Evolutionary conservation across 1,140 invertebrate species (phyloP).

Genomic region (Hycleus phaleratus): DNA sequence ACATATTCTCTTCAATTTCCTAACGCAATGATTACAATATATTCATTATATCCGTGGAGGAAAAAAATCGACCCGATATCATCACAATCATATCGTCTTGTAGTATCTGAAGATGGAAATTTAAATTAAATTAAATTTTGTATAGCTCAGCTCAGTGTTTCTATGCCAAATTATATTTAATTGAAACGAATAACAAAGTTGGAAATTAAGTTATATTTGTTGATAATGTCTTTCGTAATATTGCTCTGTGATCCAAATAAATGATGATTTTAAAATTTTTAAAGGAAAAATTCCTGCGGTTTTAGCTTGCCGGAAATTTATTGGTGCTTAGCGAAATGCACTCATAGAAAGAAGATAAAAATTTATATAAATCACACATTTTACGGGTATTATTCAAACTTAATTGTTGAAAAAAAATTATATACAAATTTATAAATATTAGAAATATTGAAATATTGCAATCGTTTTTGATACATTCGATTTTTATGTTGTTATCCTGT

Average conservation of each 20-base stretch:
- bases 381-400: slow-evolving; percentile 12
- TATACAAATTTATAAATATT: background rate
- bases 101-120: too few species aligned
- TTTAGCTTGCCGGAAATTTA: slow-evolving; percentile 9
- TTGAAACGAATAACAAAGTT: too few species aligned
- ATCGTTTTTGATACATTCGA: slow-evolving; percentile 10
- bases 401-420: slow-evolving; percentile 5
- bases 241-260: slow-evolving; percentile 14
- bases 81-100: slow-evolving; percentile 4
- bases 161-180: too few species aligned
- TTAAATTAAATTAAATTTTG: too few species aligned
- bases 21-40: slow-evolving; percentile 8
- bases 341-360: background rate
- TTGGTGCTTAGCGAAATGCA: slow-evolving; percentile 13
- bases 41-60: slow-evolving; percentile 27
- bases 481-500: background rate
- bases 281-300: background rate
- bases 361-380: slow-evolving; percentile 2
- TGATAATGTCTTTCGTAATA: slow-evolving; percentile 12
- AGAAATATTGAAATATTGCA: too few species aligned
- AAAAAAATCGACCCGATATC: slow-evolving; percentile 24
- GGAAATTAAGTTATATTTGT: too few species aligned
- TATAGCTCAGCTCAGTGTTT: too few species aligned
- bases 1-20: too few species aligned
- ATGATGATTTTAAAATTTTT: slow-evolving; percentile 1